phyloP scores from a whole-genome alignment of 1,140 invertebrate genomes.

The Drosophila miranda region DNA sequence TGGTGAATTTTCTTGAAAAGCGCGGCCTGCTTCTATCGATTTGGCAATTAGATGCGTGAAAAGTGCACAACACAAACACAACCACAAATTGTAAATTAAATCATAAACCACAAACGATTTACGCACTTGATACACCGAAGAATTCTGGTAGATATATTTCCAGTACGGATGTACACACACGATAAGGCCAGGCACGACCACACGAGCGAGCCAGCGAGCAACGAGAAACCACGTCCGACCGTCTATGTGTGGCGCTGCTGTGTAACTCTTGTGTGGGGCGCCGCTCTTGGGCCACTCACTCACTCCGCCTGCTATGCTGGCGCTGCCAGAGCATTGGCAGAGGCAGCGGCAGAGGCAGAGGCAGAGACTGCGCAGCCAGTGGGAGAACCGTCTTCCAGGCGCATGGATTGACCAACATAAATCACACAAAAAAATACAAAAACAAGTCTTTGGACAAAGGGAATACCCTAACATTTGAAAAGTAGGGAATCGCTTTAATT shows the following conservation, averaged over 20 bases:
- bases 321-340: constrained; percentile 21
- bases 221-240: constrained; percentile 48
- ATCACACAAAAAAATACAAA: too few species aligned
- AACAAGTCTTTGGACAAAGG: neutral
- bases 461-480: too few species aligned
- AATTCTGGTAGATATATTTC: neutral
- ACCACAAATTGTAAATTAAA: too few species aligned
- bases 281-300: constrained; percentile 40
- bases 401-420: neutral
- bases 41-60: constrained; percentile 43
- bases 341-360: constrained; percentile 2
- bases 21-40: constrained; percentile 51
- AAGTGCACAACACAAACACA: constrained; percentile 6
- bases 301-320: constrained; percentile 50
- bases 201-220: constrained; percentile 37
- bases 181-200: constrained; percentile 43
- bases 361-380: constrained; percentile 21
- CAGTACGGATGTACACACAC: constrained; percentile 30
- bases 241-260: constrained; percentile 69
- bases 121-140: too few species aligned
- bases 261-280: constrained; percentile 64
- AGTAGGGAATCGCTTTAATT: too few species aligned
- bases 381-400: constrained; percentile 15
- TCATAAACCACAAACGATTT: too few species aligned
- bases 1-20: constrained; percentile 59